phyloP scores from a whole-genome alignment of 2,888 invertebrate species.

The Ophion ventricosus region DNA sequence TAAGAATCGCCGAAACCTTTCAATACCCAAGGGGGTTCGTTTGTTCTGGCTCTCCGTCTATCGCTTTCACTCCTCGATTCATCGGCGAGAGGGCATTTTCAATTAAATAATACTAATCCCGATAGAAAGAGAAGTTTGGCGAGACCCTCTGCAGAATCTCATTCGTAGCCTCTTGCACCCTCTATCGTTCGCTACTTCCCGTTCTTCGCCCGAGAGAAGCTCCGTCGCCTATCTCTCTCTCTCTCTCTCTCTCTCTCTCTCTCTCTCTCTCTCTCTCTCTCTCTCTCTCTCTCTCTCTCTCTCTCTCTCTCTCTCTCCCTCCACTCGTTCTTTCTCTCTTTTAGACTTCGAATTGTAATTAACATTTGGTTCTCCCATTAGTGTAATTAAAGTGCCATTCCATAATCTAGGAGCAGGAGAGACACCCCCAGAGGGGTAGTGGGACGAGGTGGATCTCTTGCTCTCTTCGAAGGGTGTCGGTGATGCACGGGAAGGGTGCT shows the following conservation, averaged over 20 bases:
- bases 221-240: conserved; percentile 79
- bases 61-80: conserved; percentile 47
- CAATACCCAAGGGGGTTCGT: conserved; percentile 61
- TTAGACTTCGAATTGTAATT: conserved; percentile 89
- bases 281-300: conserved; percentile 84
- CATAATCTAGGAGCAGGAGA: conserved; percentile 84
- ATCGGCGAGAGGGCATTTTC: conserved; percentile 78
- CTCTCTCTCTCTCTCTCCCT: conserved; percentile 73
- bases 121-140: conserved; percentile 69
- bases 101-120: conserved; percentile 83
- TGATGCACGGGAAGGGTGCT: conserved; percentile 58
- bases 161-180: conserved; percentile 70
- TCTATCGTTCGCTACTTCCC: conserved; percentile 66
- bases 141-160: conserved; percentile 74
- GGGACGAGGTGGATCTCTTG: conserved; percentile 29
- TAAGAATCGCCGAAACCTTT: conserved; percentile 55
- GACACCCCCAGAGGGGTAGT: conserved; percentile 25
- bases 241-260: conserved; percentile 76
- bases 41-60: conserved; percentile 1
- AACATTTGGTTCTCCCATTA: conserved; percentile 91
- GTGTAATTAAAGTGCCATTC: conserved; percentile 90
- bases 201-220: conserved; percentile 60
- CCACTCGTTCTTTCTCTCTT: conserved; percentile 83
- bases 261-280: conserved; percentile 82
- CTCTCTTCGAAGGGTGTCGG: conserved; percentile 34